Evolutionary conservation across 1,140 invertebrate species (phyloP).

Genomic region (Drosophila setifemur): DNA sequence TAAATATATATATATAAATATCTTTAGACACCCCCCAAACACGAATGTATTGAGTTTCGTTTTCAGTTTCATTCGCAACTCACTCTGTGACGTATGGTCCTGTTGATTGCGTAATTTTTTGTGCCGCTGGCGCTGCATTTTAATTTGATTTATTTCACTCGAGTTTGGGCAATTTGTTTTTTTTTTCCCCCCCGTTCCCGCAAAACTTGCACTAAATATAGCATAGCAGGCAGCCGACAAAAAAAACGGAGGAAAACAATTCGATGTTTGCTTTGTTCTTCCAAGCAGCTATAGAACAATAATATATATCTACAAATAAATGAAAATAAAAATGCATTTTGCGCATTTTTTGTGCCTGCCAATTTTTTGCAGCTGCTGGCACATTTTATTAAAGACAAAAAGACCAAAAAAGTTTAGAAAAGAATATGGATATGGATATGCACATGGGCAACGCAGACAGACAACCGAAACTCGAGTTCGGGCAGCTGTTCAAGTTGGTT

Average conservation of each 20-base stretch:
- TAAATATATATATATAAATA: not conserved
- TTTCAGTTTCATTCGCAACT: conserved; percentile 36
- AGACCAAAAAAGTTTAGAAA: conserved; percentile 27
- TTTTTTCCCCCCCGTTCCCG: no score
- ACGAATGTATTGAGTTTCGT: conserved; percentile 11
- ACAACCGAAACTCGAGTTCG: conserved; percentile 5
- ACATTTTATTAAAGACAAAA: conserved; percentile 64
- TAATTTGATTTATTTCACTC: conserved; percentile 26
- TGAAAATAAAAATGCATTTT: conserved; percentile 60
- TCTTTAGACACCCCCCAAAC: not conserved
- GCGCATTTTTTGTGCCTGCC: conserved; percentile 51
- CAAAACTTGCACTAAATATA: conserved; percentile 5
- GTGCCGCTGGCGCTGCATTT: conserved; percentile 17
- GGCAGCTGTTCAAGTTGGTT: conserved; percentile 35
- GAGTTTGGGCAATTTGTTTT: conserved; percentile 5
- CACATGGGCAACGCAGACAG: conserved; percentile 20
- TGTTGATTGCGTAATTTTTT: conserved; percentile 68
- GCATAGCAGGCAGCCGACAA: not conserved
- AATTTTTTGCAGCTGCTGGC: conserved; percentile 73
- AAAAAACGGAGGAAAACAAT: conserved; percentile 24
- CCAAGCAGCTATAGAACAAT: not conserved
- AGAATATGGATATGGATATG: conserved; percentile 43
- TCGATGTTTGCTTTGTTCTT: conserved; percentile 16
- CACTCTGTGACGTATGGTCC: conserved; percentile 46
- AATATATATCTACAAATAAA: conserved; percentile 19